Percentiles rank a stretch among this genome's conserved stretches.
phyloP scores from a whole-genome alignment of 2,888 invertebrate species.

The Hydroisotoma schaefferi region DNA sequence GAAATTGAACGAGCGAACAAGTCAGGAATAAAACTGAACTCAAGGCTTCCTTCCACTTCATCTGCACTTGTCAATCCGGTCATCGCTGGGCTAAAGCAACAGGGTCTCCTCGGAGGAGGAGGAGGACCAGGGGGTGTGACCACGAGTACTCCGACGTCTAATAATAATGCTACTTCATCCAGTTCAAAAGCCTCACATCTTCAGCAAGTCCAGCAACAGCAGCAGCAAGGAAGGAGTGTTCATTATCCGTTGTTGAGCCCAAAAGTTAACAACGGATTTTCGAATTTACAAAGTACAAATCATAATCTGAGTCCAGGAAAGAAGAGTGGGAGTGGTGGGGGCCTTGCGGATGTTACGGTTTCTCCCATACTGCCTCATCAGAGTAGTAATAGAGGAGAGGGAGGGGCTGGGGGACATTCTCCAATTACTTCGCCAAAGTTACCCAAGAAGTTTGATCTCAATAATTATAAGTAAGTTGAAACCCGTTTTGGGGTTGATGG shows the following conservation, averaged over 20 bases:
- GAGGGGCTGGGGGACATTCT: slow-evolving; percentile 24
- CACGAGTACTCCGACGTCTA: neutral
- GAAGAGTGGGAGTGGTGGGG: slow-evolving; percentile 3
- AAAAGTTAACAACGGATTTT: slow-evolving; percentile 8
- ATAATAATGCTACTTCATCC: neutral
- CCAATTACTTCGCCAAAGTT: slow-evolving; percentile 40
- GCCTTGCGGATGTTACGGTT: slow-evolving; percentile 30
- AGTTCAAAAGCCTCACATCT: neutral
- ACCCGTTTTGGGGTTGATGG: no score
- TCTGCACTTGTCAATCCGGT: neutral
- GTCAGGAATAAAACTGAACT: slow-evolving; percentile 16
- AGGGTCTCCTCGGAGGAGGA: neutral
- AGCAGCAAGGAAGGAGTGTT: slow-evolving; percentile 2
- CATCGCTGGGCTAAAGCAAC: no score
- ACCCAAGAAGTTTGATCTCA: slow-evolving; percentile 48
- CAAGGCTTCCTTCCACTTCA: neutral
- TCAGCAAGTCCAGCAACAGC: neutral
- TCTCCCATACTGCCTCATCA: slow-evolving; percentile 24
- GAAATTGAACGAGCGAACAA: slow-evolving; percentile 39
- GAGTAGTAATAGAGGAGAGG: neutral
- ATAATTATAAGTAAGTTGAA: slow-evolving; percentile 38
- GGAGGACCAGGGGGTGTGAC: neutral
- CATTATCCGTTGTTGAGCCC: no score
- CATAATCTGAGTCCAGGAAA: neutral
- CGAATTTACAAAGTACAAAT: slow-evolving; percentile 14